Conservation (phyloP, 2,797 vertebrate genomes). For the Nyctibius grandis region DNA sequence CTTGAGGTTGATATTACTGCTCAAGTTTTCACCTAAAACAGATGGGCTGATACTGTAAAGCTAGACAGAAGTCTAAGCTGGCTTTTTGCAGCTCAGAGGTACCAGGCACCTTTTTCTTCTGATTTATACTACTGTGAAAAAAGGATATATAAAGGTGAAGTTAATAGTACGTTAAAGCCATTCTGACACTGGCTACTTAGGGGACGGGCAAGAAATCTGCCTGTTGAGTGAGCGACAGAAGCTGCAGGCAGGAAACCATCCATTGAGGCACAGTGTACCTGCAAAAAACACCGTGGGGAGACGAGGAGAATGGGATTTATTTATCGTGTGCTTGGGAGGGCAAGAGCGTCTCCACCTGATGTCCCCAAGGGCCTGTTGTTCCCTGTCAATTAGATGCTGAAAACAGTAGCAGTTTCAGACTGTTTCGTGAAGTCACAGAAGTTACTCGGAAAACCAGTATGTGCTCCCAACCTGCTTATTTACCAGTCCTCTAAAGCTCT, state of each 20-base stretch:
- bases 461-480: background rate
- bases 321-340: background rate
- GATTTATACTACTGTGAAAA: slow-evolving; percentile 46
- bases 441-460: background rate
- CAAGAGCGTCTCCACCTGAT: rapidly evolving
- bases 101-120: slow-evolving; percentile 54
- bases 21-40: slow-evolving; percentile 63
- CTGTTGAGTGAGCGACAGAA: background rate
- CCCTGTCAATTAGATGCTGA: background rate
- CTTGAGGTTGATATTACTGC: slow-evolving; percentile 50
- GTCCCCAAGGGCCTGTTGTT: no score
- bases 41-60: slow-evolving; percentile 59
- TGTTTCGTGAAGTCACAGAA: background rate
- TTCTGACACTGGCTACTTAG: background rate
- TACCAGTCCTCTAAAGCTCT: background rate
- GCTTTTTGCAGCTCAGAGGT: slow-evolving; percentile 43
- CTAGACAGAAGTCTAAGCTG: slow-evolving; percentile 52
- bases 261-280: background rate
- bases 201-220: background rate
- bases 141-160: background rate
- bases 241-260: background rate
- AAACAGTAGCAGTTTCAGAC: background rate
- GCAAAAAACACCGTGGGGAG: rapidly evolving
- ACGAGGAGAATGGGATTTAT: background rate
- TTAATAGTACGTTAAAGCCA: background rate